Evolutionary conservation across 1,140 invertebrate species (phyloP), one percentile per base, ranked within the genome.

Genomic region (Nylanderia fulva): DNA sequence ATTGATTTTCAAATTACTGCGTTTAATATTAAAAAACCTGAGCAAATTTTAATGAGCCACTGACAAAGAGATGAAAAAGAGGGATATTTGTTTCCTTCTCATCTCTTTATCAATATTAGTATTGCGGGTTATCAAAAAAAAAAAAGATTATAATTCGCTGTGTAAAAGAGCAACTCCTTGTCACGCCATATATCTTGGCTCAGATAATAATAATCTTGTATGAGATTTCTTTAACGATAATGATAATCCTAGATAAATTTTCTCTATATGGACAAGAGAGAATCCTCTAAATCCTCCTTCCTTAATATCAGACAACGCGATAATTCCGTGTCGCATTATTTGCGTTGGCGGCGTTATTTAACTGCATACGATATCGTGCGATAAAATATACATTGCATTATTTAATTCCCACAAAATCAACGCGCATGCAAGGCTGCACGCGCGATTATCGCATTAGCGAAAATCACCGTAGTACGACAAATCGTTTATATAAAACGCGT

Each of bases 371-470:
- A 71, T 58, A 33, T 45, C 66, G 54, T 45, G 61, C 36, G 36
- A 24, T 33, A 58, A 71, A 56, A 72, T 66, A 72, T 66, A 18
- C 21, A 18, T 58, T 45, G 52, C 21, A 42, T 60, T 42, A 45
- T 45, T 21, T 45, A 82, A n/a, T 45, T 82, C 2, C 0, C 13
- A 9, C 36, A 15, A 82, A 82, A 80, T 69, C 48, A 80, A 9
- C 27, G 18, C 27, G 56, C 58, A 7, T 61, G 42, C 42, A 36
- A 54, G 33, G 24, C 5, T 13, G n/a, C 63, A 54, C 63, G 76
- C 63, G 76, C 76, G 36, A 71, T 80, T 80, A 58, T 58, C 64
- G 24, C 36, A 45, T 80, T 36, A 56, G 21, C 52, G 33, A 69
- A 69, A 69, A 56, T 71, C 64, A 13, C 45, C 18, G 33, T 27